Conservation (phyloP, 2,113 vertebrate species). For the cattle (Bos taurus) region ARS-UCD2.0 NC_037340.1:6532501-6533000, state of each 20-base stretch:
- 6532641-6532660: not conserved
- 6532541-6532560: too few species aligned
- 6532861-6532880: not conserved
- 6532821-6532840: not conserved
- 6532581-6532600: not conserved
- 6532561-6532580: too few species aligned
- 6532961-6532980: not conserved
- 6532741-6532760: not conserved
- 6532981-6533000: not conserved
- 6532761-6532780: not conserved
- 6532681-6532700: not conserved
- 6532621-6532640: not conserved
- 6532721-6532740: not conserved
- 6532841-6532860: not conserved
- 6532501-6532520: too few species aligned
- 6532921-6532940: not conserved
- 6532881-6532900: not conserved
- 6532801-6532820: not conserved
- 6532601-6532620: not conserved
- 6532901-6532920: not conserved
- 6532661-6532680: not conserved
- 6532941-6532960: not conserved
- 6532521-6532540: too few species aligned
- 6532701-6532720: accelerated
- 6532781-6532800: not conserved